Evolutionary conservation across 2,797 vertebrate species (phyloP).

Genomic region (Poeciliopsis presidionis): DNA sequence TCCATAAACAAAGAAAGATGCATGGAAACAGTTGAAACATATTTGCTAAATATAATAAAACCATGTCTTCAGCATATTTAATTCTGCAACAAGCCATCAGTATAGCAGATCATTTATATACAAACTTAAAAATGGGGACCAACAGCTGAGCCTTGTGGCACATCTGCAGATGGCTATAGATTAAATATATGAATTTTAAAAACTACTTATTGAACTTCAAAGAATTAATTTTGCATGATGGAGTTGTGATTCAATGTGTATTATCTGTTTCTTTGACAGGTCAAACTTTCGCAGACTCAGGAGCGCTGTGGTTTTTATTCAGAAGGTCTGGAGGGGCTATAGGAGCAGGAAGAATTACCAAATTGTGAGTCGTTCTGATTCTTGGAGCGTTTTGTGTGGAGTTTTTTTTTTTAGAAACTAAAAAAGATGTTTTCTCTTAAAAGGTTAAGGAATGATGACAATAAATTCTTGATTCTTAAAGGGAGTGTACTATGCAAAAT

Average conservation of each 20-base stretch:
- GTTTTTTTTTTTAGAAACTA: too few relatives aligned
- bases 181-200: neutral
- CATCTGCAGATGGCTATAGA: neutral
- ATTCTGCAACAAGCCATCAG: neutral
- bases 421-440: neutral
- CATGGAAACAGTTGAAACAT: neutral
- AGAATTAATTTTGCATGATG: neutral
- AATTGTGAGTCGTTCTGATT: slow-evolving; percentile 80
- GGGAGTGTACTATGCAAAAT: neutral
- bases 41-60: neutral
- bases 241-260: neutral
- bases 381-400: neutral
- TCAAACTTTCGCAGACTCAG: slow-evolving; percentile 88
- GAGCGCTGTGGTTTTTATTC: slow-evolving; percentile 87
- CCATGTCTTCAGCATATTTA: neutral
- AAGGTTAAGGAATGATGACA: neutral
- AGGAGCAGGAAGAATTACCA: slow-evolving; percentile 86
- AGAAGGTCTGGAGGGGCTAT: slow-evolving; percentile 92
- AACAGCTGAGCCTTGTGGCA: neutral
- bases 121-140: neutral
- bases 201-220: neutral
- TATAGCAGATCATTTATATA: neutral
- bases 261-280: slow-evolving; percentile 64
- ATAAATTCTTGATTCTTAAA: neutral
- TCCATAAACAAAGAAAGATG: neutral